phyloP scores from a whole-genome alignment of 1,140 invertebrate genomes.

The Dufourea novaeangliae region DNA sequence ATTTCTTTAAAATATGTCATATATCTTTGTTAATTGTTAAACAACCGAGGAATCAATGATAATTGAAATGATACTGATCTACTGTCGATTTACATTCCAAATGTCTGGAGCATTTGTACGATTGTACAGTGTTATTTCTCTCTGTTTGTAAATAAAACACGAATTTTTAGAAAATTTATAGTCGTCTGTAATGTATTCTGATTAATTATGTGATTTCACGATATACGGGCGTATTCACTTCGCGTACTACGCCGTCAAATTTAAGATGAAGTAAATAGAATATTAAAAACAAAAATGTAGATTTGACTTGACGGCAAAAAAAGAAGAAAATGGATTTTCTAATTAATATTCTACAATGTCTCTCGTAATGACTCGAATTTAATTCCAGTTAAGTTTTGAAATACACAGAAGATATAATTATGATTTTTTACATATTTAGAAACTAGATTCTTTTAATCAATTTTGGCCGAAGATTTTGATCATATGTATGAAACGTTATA shows the following conservation, averaged over 20 bases:
- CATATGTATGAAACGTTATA: too few relatives aligned
- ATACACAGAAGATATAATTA: too few relatives aligned
- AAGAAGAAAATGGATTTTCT: neutral
- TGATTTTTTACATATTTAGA: too few relatives aligned
- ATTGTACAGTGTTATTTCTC: slow-evolving; percentile 37
- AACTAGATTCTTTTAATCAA: too few relatives aligned
- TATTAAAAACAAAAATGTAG: too few relatives aligned
- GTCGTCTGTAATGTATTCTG: neutral
- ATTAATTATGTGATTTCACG: neutral
- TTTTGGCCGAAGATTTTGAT: too few relatives aligned
- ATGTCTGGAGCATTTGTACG: slow-evolving; percentile 14
- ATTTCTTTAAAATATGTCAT: neutral
- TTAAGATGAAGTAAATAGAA: neutral
- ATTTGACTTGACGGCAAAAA: neutral
- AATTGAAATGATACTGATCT: neutral
- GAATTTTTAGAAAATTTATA: slow-evolving; percentile 44
- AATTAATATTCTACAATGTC: too few relatives aligned
- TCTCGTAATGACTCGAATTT: too few relatives aligned
- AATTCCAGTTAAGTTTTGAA: too few relatives aligned
- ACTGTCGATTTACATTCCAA: slow-evolving; percentile 11
- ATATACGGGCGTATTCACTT: neutral
- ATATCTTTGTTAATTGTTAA: neutral
- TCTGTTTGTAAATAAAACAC: slow-evolving; percentile 63
- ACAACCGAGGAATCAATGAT: neutral
- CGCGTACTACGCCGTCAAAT: neutral